Evolutionary conservation across 2,888 invertebrate genomes (phyloP), one percentile per base, ranked within the genome.

Genomic region (Cosmia trapezina): DNA sequence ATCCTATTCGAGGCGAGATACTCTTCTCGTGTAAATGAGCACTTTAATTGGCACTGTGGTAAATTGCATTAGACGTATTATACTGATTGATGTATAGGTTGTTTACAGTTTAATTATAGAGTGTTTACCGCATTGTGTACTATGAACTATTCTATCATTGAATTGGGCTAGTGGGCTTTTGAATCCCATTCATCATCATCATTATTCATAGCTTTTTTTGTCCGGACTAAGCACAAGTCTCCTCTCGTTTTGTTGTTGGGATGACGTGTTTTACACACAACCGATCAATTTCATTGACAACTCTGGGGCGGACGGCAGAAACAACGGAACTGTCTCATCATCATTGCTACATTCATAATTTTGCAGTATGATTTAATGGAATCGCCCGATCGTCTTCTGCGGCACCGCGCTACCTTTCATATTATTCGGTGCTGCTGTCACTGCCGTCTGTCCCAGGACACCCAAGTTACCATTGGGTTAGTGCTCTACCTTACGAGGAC

Each of bases 101-200:
- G 67, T 75, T 74, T 56, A 73, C 37, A 4, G 41, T 49, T 74
- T 67, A 74, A 66, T 73, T 45, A 73, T 73, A 74, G 53, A n/a
- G 49, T 71, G 70, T 67, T 70, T 69, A 69, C 60, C 60, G 33
- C 41, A 51, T 57, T 57, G 37, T 54, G 60, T 28, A 68, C 61
- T 49, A 49, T 53, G 51, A 51, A 65, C 43, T 53, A 63, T 63
- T 64, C 28, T 28, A 11, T 43, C 19, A 51, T 70, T 49, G 14
- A 70, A 33, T 45, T 54, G 43, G 53, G 17, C 19, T 45, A 19
- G 45, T 33, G 28, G 28, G 28, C 22, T n/a, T 49, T 60, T 14
- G 14, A 19, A 28, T n/a, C 6, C 12, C 19, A 19, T 61, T 17
- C 22, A 60, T 43, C 4, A 43, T 22, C 14, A 17, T 51, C 7